Evolutionary conservation across 2,797 vertebrate species (phyloP), one percentile per base, ranked within the genome.

Genomic region (Megaceryle alcyon): DNA sequence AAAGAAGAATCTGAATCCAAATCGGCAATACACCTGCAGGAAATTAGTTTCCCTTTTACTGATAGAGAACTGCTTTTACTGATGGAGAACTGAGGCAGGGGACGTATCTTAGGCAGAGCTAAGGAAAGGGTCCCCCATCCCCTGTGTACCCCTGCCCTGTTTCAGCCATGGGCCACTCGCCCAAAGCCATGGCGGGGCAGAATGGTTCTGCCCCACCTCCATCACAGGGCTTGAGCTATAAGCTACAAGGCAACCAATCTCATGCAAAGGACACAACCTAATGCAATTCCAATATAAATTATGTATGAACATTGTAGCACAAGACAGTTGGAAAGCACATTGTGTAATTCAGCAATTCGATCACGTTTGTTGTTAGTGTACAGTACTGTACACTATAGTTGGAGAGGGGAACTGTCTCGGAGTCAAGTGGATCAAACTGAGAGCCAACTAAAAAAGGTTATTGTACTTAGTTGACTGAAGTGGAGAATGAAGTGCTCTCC

Each of bases 401-500:
- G 64, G 88, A 92, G 69, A 96, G 76, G 37, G 63, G 92, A 96
- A 79, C 37, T 41, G 83, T 91, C 95, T 95, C 51, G 56, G 94
- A 96, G 97, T 97, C 96, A 98, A 98, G 97, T 95, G 95, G 92
- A 97, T 94, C 94, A 91, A 88, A 96, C 96, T 33, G 79, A 96
- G 88, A 90, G 83, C 77, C 91, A 93, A 57, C 26, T 79, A 93
- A 88, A 92, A 91, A 96, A 88, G 70, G 91, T 65, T 83, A 85
- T 90, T 96, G 86, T 95, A 92, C 88, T 94, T 94, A 92, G 95
- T 68, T 92, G 91, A 78, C 95, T 98, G 91, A 98, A 98, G 98
- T 97, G 97, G 97, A 85, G 92, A 94, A 95, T 97, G 94, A 97
- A 98, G 98, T 95, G 95, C 75, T 97, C 94, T 97, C 93, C 93